Conservation (phyloP, 2,888 invertebrate genomes). For the Peribatodes rhomboidaria region DNA sequence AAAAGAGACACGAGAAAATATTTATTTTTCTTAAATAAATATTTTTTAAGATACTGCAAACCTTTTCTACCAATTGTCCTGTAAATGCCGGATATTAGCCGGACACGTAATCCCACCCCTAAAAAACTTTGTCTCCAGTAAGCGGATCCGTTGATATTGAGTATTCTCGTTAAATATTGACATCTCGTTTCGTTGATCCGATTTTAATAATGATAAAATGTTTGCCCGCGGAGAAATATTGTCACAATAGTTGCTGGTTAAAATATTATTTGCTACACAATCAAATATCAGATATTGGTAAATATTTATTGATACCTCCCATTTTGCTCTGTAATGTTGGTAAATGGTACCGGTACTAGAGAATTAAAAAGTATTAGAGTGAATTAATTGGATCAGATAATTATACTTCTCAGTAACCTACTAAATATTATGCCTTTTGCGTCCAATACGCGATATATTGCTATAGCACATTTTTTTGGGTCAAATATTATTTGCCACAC, state of each 20-base stretch:
- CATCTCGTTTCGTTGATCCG: constrained; percentile 48
- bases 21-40: too few species aligned
- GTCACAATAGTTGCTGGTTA: constrained; percentile 23
- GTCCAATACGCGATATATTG: too few species aligned
- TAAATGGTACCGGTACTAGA: too few species aligned
- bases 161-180: constrained; percentile 53
- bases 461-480: too few species aligned
- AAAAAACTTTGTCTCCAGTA: constrained; percentile 43
- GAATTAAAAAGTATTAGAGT: too few species aligned
- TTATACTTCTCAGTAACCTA: too few species aligned
- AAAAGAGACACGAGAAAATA: too few species aligned
- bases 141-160: constrained; percentile 49
- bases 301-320: constrained; percentile 14
- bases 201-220: constrained; percentile 50
- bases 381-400: too few species aligned
- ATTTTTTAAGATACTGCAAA: too few species aligned
- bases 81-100: neutral
- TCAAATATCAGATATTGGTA: constrained; percentile 4
- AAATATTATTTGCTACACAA: constrained; percentile 16
- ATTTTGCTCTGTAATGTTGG: neutral
- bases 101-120: constrained; percentile 6
- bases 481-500: constrained; percentile 16
- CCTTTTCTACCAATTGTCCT: neutral
- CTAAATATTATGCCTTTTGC: too few species aligned
- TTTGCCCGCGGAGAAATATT: constrained; percentile 20